phyloP scores from a whole-genome alignment of 2,113 vertebrate genomes.

The Lynx canadensis region DNA sequence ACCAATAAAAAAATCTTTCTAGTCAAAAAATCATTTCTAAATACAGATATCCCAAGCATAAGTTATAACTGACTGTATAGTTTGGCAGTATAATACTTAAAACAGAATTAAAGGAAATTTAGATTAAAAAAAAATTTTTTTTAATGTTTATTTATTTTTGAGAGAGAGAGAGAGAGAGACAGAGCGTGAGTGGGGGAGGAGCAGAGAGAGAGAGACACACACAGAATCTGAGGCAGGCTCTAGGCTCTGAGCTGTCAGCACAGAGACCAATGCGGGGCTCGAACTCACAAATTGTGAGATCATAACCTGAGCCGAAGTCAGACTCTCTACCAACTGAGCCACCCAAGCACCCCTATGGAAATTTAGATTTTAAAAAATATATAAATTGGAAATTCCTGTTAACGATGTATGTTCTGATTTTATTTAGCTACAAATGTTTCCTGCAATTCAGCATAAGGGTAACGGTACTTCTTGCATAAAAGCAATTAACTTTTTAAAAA shows the following conservation, averaged over 20 bases:
- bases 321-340: too few relatives aligned
- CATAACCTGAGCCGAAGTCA: too few relatives aligned
- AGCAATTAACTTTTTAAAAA: slow-evolving; percentile 17
- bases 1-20: slow-evolving; percentile 4
- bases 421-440: slow-evolving; percentile 4
- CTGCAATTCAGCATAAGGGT: not conserved
- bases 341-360: not conserved
- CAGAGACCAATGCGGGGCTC: too few relatives aligned
- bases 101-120: not conserved
- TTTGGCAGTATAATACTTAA: not conserved
- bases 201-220: too few relatives aligned
- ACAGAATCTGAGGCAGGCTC: too few relatives aligned
- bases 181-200: too few relatives aligned
- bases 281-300: too few relatives aligned
- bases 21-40: not conserved
- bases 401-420: not conserved
- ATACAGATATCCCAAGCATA: not conserved
- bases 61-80: not conserved
- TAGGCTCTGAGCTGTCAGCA: too few relatives aligned
- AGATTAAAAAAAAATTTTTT: not conserved
- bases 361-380: slow-evolving; percentile 12
- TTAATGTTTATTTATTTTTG: too few relatives aligned
- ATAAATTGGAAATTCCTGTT: slow-evolving; percentile 33
- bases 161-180: too few relatives aligned
- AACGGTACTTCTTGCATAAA: not conserved